Evolutionary conservation across 2,113 vertebrate genomes (phyloP).

Genomic region (Pterocles gutturalis): DNA sequence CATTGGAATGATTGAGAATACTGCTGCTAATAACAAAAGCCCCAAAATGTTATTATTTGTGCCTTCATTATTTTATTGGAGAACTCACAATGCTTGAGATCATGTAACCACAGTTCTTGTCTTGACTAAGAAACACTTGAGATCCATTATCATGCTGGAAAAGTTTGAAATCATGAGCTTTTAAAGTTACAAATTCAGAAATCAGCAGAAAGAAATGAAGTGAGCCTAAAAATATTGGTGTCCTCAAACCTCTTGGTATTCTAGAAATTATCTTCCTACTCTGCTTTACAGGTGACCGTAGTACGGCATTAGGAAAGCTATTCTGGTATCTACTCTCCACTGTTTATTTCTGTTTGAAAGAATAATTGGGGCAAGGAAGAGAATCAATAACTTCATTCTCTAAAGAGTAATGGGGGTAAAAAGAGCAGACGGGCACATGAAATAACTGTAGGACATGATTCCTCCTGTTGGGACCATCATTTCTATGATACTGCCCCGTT

Average conservation of each 20-base stretch:
- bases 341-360: neutral
- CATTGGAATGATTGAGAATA: neutral
- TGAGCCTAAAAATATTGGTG: neutral
- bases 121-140: neutral
- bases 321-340: neutral
- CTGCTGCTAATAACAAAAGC: neutral
- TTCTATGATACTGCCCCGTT: neutral
- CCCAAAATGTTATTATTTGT: neutral
- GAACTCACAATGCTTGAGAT: neutral
- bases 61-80: neutral
- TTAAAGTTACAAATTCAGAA: neutral
- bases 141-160: neutral
- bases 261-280: neutral
- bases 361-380: neutral
- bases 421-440: neutral
- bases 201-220: neutral
- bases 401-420: neutral
- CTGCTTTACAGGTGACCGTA: neutral
- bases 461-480: neutral
- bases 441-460: neutral
- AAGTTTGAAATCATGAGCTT: neutral
- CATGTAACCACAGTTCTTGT: neutral
- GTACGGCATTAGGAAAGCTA: rapidly evolving
- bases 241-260: neutral
- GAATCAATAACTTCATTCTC: neutral